Evolutionary conservation across 2,888 invertebrate genomes (phyloP), one percentile per base, ranked within the genome.

Genomic region (Capitulum mitella): DNA sequence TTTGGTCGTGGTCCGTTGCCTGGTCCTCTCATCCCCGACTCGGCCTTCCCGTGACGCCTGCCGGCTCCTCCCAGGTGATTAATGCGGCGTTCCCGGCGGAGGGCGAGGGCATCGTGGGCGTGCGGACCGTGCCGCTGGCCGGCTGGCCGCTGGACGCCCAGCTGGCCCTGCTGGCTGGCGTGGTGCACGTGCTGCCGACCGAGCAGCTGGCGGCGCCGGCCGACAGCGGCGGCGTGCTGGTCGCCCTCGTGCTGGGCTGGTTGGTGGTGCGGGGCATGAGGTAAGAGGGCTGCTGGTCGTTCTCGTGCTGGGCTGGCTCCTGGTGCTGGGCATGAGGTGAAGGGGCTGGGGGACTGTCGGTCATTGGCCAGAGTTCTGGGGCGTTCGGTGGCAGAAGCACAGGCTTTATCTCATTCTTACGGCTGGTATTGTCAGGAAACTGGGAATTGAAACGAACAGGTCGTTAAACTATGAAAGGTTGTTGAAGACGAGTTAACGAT

Each of bases 131-230:
- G 22, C 37, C 70, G 37, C 1, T 70, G 22, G 8, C 22, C 37
- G 22, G 22, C 22, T 70, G 70, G 70, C 70, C 70, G 37, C 70
- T 70, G 37, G 6, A 14, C 5, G 70, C 70, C 3, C 70, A 70
- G 70, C 70, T 70, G 70, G 70, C 70, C 1, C 70, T 70, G 70
- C 70, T 70, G 70, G 34, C 70, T 6, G 70, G 70, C 37, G 3
- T 32, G 6, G 37, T 70, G 70, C 70, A 70, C 70, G 70, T 32
- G 70, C 70, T 70, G 70, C 70, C 70, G 12, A 0, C 37, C 6
- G 70, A 22, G 22, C 22, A 70, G 37, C 70, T 70, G 37, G 34
- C 19, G 70, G 34, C 32, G 26, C 37, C 37, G 29, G 70, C 70
- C 32, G 34, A 26, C 70, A 37, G 22, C 37, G 70, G 29, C 37